These are phyloP conservation scores for Paramormyrops kingsleyae DNA, from an alignment of 2,113 vertebrate species.

Conservation along the genomic window DNA sequence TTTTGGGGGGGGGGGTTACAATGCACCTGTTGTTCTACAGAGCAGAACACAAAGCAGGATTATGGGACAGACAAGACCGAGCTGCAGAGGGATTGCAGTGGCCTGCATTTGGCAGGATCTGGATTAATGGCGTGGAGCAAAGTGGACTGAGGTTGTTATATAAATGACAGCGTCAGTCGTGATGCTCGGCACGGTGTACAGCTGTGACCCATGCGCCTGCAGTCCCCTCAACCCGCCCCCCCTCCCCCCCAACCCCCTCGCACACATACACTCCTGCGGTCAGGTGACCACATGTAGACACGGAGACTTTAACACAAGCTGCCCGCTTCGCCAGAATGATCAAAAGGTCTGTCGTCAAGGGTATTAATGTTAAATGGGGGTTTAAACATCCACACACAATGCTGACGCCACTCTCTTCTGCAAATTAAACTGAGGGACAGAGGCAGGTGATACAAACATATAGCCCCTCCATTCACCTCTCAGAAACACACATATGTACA, in stretches of 20 bases:
- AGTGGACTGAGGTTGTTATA: neutral
- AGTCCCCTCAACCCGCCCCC: neutral
- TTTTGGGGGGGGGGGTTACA: neutral
- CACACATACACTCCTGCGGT: neutral
- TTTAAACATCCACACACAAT: neutral
- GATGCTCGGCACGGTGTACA: neutral
- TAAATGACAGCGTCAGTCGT: slow-evolving; percentile 11
- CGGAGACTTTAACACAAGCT: neutral
- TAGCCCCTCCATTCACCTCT: neutral
- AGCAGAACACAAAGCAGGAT: neutral
- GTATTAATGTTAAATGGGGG: neutral
- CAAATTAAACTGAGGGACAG: neutral
- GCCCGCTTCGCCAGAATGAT: neutral
- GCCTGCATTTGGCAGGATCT: neutral
- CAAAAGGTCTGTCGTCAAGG: neutral
- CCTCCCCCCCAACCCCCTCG: neutral
- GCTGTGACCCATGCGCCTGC: neutral
- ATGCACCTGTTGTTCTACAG: neutral
- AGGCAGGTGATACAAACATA: neutral
- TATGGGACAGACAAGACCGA: neutral
- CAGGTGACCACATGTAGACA: neutral
- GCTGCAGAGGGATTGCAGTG: neutral
- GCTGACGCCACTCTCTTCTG: neutral
- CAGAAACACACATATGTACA: neutral
- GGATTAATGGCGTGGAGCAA: neutral